Evolutionary conservation across 2,113 vertebrate genomes (phyloP).

Genomic region (Sterrhoptilus dennistouni): DNA sequence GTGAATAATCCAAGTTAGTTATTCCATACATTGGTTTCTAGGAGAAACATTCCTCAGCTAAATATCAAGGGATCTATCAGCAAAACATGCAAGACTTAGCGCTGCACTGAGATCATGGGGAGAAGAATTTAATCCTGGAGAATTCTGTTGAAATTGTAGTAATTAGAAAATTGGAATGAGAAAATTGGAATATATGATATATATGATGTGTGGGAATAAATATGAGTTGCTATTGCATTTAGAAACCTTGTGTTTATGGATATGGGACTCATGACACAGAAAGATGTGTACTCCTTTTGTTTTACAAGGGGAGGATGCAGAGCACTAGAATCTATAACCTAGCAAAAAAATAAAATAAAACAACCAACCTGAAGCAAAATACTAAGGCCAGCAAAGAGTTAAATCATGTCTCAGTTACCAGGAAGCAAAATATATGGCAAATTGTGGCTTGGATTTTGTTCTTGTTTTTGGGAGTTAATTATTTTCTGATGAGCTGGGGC

Average conservation of each 20-base stretch:
- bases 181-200: background rate
- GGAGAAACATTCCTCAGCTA: background rate
- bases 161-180: background rate
- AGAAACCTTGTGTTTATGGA: background rate
- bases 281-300: background rate
- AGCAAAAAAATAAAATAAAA: background rate
- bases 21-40: background rate
- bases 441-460: background rate
- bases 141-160: background rate
- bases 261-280: background rate
- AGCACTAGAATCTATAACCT: background rate
- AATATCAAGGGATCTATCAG: background rate
- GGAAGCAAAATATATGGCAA: background rate
- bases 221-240: background rate
- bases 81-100: background rate
- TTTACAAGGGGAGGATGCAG: background rate
- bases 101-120: background rate
- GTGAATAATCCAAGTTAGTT: background rate
- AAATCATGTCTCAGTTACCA: background rate
- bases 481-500: background rate
- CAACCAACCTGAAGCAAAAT: background rate
- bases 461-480: background rate
- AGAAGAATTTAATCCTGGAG: background rate
- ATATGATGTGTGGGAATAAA: background rate
- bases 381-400: background rate